Evolutionary conservation across 2,888 invertebrate genomes (phyloP), one percentile per base, ranked within the genome.

Genomic region (Pammene fasciana): DNA sequence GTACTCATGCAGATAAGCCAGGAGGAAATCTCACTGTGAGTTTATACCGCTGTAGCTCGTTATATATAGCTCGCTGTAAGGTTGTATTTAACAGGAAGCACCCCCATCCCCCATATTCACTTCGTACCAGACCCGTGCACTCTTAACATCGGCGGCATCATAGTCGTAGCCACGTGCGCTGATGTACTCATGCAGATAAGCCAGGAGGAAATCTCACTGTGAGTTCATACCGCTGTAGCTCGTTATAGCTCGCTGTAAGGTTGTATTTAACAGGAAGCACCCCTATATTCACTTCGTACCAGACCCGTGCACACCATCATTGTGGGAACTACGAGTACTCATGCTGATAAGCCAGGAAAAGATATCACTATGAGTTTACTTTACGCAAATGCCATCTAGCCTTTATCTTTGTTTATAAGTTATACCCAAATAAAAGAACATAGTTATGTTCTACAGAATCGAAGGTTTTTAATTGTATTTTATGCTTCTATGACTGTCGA

Each of bases 301-400:
- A 0, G 98, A 98, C 92, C 99, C 98, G 0, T 95, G 96, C 76
- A 93, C 96, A 95, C 79, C 4, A 83, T 98, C 0, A 86, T 95
- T 5, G 88, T 99, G 67, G 97, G 96, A 0, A 88, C 96, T 36
- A 98, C 97, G 4, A 95, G 97, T 96, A 52, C 88, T 98, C 9
- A 96, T 97, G 91, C 97, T 98, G 82, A 88, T 98, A 41, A 94
- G 96, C 56, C 95, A 95, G 78, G 95, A 96, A 80, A 98, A 98
- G 87, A 93, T 97, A 75, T 94, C 94, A 0, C 84, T 92, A 96
- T 96, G 89, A 26, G 26, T 26, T 26, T 26, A 26, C 26, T 4
- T 26, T 26, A 26, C 26, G 26, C 26, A 26, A 26, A 26, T 4
- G 26, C 26, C 26, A 4, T 26, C 26, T 26, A 26, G 26, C 26